Percentiles rank a stretch among this genome's conserved stretches.
These are phyloP conservation scores for Apoda limacodes DNA, from an alignment of 2,888 invertebrate genomes.

Conservation along the genomic window DNA sequence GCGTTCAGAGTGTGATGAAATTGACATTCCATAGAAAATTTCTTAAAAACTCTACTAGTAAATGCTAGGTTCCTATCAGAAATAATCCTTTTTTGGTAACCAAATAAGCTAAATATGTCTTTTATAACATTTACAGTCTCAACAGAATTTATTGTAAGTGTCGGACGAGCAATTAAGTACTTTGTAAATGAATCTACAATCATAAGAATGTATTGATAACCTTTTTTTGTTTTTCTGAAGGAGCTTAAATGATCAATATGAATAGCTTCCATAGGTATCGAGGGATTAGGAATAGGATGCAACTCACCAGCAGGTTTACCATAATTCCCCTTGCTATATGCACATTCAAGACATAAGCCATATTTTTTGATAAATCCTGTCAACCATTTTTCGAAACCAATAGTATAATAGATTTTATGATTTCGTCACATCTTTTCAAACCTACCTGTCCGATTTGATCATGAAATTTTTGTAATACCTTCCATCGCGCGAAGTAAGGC, in stretches of 20 bases:
- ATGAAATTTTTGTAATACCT: slow-evolving; percentile 25
- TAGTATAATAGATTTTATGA: no score
- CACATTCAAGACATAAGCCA: slow-evolving; percentile 23
- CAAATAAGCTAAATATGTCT: slow-evolving; percentile 14
- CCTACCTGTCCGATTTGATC: slow-evolving; percentile 31
- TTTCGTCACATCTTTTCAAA: slow-evolving; percentile 18
- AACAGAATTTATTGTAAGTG: slow-evolving; percentile 18
- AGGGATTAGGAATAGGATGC: slow-evolving; percentile 21
- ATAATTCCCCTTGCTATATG: slow-evolving; percentile 24
- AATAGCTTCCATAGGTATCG: slow-evolving; percentile 16
- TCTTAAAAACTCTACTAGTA: no score
- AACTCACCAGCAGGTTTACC: slow-evolving; percentile 20
- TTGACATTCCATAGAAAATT: slow-evolving; percentile 16
- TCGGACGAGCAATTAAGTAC: slow-evolving; percentile 17
- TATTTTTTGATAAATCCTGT: slow-evolving; percentile 26
- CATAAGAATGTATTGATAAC: slow-evolving; percentile 20
- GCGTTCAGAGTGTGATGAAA: slow-evolving; percentile 19
- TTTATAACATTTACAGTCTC: slow-evolving; percentile 13
- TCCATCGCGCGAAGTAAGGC: slow-evolving; percentile 25
- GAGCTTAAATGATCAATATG: slow-evolving; percentile 23
- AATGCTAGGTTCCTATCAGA: no score
- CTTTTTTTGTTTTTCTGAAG: slow-evolving; percentile 19
- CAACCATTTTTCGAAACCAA: no score
- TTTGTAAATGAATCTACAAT: no score
- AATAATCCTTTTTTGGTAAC: slow-evolving; percentile 18